Evolutionary conservation across 1,140 invertebrate genomes (phyloP), one percentile per base, ranked within the genome.

Genomic region (Rhopalosiphum maidis): DNA sequence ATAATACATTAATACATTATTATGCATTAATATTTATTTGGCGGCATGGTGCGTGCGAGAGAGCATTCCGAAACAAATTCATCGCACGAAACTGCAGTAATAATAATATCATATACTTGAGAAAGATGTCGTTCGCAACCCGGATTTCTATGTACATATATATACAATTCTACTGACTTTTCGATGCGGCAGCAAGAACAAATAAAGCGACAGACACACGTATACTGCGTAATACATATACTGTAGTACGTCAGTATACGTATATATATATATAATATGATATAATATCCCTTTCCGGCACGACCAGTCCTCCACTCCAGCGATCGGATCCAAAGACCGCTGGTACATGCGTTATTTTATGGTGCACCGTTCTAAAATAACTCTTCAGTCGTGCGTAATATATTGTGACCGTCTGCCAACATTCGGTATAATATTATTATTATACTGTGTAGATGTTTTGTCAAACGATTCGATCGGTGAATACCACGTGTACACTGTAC

Each of bases 401-500:
- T 88, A 46, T 51, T 88, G 35, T 48, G 86, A 88, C 86, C 86
- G 48, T 88, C 86, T 88, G 86, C 86, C 86, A 88, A 88, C 86
- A 25, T 18, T 68, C 30, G 60, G 60, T 68, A 68, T 15, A 30
- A 9, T 60, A 60, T 60, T 60, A 68, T 68, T 68, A 68, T 85
- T 37, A 85, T 85, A 85, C 22, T 85, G 22, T 22, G 82, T 77
- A 46, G 30, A 37, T 18, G 48, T 87, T 87, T 87, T 48, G 85
- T 87, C 85, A 48, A 48, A 87, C 30, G 1, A n/a, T 46, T 30
- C 43, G 30, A 87, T 46, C 35, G 35, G 35, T 18, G 25, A 11
- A 18, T 5, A n/a, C 43, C 85, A 82, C n/a, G 77, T 82, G 77
- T 82, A 68, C 23, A 55, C 46, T 46, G 9, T 46, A 46, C 46